These are phyloP conservation scores for Ficedula albicollis DNA, from an alignment of 2,797 vertebrate genomes.

Conservation along the genomic window DNA sequence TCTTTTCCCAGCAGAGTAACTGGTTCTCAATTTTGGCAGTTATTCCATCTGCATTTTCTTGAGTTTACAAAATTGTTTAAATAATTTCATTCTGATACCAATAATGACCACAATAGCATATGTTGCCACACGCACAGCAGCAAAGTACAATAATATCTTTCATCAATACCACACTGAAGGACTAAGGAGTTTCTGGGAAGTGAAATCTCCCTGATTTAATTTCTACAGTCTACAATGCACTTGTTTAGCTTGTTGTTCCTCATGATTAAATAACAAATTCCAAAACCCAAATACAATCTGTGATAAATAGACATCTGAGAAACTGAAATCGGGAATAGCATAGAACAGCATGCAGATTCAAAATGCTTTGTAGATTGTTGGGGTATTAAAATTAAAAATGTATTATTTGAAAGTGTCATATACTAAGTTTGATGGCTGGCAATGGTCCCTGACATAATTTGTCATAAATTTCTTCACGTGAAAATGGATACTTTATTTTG, in stretches of 20 bases:
- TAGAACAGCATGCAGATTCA: not conserved
- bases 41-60: not conserved
- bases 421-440: not conserved
- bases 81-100: not conserved
- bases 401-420: not conserved
- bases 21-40: not conserved
- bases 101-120: not conserved
- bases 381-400: accelerated
- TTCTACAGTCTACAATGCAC: not conserved
- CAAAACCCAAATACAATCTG: not conserved
- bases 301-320: not conserved
- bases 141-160: not conserved
- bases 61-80: not conserved
- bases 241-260: conserved; percentile 5
- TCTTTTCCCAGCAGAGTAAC: not conserved
- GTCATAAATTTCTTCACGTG: not conserved
- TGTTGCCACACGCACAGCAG: not conserved
- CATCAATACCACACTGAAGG: not conserved
- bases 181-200: not conserved
- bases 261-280: conserved; percentile 19
- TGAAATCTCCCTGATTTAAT: not conserved
- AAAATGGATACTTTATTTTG: not conserved
- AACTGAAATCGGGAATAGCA: not conserved
- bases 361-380: not conserved
- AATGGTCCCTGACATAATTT: not conserved